Percentiles rank a stretch among this genome's conserved stretches.
Evolutionary conservation across 1,140 invertebrate genomes (phyloP).

Genomic region (Neodiprion virginianus): DNA sequence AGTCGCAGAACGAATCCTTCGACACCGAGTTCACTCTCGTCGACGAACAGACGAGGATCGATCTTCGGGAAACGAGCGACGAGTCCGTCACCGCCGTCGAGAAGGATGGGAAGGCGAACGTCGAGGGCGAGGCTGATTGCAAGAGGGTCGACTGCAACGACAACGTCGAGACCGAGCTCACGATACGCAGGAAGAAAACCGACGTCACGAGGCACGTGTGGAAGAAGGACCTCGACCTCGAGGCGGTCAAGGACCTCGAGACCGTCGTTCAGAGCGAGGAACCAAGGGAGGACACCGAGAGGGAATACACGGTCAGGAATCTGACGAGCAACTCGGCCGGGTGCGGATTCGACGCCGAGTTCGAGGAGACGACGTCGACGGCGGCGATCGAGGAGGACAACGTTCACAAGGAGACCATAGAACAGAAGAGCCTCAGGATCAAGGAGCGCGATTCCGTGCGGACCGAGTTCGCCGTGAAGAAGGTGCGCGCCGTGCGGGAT

Average conservation of each 20-base stretch:
- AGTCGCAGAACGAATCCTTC: background rate
- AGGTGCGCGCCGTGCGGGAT: conserved; percentile 14
- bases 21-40: conserved; percentile 26
- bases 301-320: background rate
- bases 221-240: conserved; percentile 2
- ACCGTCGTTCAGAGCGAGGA: background rate
- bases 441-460: conserved; percentile 13
- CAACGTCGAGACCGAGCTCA: conserved; percentile 8
- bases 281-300: background rate
- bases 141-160: background rate
- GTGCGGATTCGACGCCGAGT: background rate
- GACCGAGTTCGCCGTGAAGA: conserved; percentile 14
- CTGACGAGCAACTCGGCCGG: background rate
- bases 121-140: background rate
- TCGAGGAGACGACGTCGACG: background rate
- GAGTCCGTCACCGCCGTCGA: background rate
- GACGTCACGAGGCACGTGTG: conserved; percentile 12
- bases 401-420: conserved; percentile 1
- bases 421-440: conserved; percentile 17
- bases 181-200: background rate
- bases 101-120: background rate
- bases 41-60: conserved; percentile 5
- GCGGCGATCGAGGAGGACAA: background rate
- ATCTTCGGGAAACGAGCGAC: conserved; percentile 25
- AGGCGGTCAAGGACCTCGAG: background rate